Evolutionary conservation across 2,797 vertebrate species (phyloP), one percentile per base, ranked within the genome.

Genomic region (Urosaurus nigricauda): DNA sequence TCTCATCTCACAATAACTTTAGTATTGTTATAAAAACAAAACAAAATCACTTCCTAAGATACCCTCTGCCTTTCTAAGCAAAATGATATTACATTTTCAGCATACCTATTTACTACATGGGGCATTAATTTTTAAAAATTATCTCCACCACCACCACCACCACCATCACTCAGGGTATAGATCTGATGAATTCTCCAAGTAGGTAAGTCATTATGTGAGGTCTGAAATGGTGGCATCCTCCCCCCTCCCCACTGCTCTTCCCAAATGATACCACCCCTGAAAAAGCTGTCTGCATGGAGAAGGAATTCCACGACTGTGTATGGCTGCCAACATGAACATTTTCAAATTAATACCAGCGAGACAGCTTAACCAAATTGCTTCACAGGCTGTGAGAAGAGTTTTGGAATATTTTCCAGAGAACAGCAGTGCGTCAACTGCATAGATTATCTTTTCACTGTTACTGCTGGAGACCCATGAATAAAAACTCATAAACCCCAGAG

Each of bases 401-500:
- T 63, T 16, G 0, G 26, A 79, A 7, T 58, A 40, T 83, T 53
- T 37, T 88, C 17, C 43, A 60, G 13, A 75, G 74, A 43, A 58
- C 79, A 40, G 2, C 0, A 16, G 13, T 75, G 0, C 16, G 2
- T 21, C 60, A 26, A 0, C 3, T 84, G 73, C 5, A 14, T 65
- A 85, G 43, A 80, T 0, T 56, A 74, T 7, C 75, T 58, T 77
- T 47, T 74, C 92, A 60, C 58, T 8, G 1, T 21, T 17, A 51
- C 79, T 80, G 0, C 0, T 13, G 51, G 47, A 78, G 68, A 71
- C 5, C 32, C 6, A 16, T 60, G 78, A 5, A 47, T 13, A 77
- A 37, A 1, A 68, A 9, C 3, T 85, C 14, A 0, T 0, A 4
- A 68, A 65, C 5, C 8, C 0, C 0, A 37, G 37, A 70, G 47